Base-by-base conservation (phyloP, 2,113 vertebrate species). In the Casuarius casuarius region DNA sequence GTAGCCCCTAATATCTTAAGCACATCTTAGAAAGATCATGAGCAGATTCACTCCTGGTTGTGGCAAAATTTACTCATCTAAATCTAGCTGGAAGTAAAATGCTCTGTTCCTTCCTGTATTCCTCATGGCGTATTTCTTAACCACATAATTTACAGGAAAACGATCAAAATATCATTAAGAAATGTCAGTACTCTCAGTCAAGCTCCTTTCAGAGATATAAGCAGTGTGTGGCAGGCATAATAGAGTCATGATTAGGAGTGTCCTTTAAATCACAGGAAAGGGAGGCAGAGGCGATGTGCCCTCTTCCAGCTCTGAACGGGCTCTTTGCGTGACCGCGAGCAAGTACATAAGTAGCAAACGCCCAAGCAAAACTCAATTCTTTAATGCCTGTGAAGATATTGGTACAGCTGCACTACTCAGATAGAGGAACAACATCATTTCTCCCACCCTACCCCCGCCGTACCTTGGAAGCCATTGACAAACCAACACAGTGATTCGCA, bases 131-230 rank as follows among this genome's bases (percentile, higher is more conserved):
- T 72, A 48, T 95, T 94, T 94, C 63, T 82, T 84, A 90, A 61
- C n/a, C 28, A 68, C 63, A 67, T 95, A 83, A 94, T 91, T 83
- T 87, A 59, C 71, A 95, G 62, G 78, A 90, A 95, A 90, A 87
- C 38, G 5, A 95, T 94, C 82, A 92, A 95, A 97, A 92, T 86
- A 93, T 81, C 84, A 95, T 97, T 95, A 94, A 75, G 89, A 90
- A 94, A 90, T 95, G 90, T 93, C 93, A 95, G 71, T 73, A 80
- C 78, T 80, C 71, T 88, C 82, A 95, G 94, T 77, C 31, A 54
- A 90, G 52, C 44, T 92, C 67, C 75, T 94, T 94, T 94, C 75
- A 94, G 90, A 54, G 49, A 25, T 38, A 83, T 19, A 90, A 77
- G 67, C 63, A 91, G 33, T 40, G 26, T 87, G 81, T 87, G 92